Evolutionary conservation across 2,797 vertebrate genomes (phyloP).

Genomic region (Amblyraja radiata): DNA sequence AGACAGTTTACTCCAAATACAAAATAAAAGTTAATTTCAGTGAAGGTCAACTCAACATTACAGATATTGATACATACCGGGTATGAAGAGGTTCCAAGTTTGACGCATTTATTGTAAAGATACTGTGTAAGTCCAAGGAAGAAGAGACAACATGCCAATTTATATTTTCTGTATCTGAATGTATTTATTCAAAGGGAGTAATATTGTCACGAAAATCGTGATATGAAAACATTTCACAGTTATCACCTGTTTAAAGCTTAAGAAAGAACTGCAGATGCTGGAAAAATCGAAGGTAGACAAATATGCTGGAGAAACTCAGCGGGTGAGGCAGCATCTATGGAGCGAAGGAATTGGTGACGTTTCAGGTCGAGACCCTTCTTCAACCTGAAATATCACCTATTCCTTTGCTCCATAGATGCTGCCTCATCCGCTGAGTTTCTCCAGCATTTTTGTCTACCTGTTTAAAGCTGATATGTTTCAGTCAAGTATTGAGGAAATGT

Average conservation of each 20-base stretch:
- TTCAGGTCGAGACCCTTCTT: no score
- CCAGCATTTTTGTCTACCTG: not conserved
- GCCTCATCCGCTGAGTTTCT: no score
- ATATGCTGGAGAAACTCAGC: no score
- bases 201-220: not conserved
- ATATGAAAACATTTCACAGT: not conserved
- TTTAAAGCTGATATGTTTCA: not conserved
- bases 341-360: no score
- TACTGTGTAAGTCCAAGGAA: not conserved
- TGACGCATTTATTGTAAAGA: not conserved
- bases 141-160: not conserved
- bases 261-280: no score
- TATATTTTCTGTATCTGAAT: not conserved
- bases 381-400: no score
- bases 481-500: not conserved
- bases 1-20: not conserved
- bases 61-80: not conserved
- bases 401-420: no score
- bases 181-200: not conserved
- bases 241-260: not conserved
- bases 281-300: no score
- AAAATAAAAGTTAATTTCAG: constrained; percentile 16
- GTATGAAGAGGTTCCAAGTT: not conserved
- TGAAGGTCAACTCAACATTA: not conserved
- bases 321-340: no score